Evolutionary conservation across 2,888 invertebrate genomes (phyloP), one percentile per base, ranked within the genome.

Genomic region (Pseudolycoriella hygida): DNA sequence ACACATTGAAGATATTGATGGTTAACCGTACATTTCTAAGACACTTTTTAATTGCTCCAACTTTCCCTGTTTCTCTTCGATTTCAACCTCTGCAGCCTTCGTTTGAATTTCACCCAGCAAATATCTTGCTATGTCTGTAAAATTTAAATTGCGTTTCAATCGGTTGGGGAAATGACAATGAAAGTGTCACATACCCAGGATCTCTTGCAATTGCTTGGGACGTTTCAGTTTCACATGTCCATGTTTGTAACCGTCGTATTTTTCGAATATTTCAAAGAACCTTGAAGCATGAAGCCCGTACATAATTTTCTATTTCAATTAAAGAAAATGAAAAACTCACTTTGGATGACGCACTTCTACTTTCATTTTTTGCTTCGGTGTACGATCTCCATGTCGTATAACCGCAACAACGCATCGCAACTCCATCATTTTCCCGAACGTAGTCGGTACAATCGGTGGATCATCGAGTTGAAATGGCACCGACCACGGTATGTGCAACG

Each of bases 311-410:
- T 40, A n/a, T 18, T 40, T 6, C n/a, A 17, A 17, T 40, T 11
- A 17, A 15, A 30, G 30, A 6, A 30, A 10, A 30, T 30, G 11
- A 30, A n/a, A 19, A 48, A 61, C 69, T 63, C 65, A 88, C 86
- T 90, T 89, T 3, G 84, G 86, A 73, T 96, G 93, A 44, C 93
- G 74, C 12, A 96, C 96, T 73, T 96, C 96, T 53, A 97, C 96
- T 67, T 99, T 99, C 97, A 99, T 98, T 69, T 99, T 99, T 69
- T 99, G 98, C 62, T 99, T 99, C 0, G 98, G 98, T 12, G 98
- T 99, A 52, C 98, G 72, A 65, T 99, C 98, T 0, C 98, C 98
- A 59, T 98, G 98, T 48, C 98, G 69, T 49, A 98, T 97, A 5
- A 98, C 89, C 18, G 89, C 98, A 37, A 96, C 92, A 3, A 98